Percentiles rank a stretch among this genome's conserved stretches.
Evolutionary conservation across 2,888 invertebrate species (phyloP).

Genomic region (Myopa tessellatipennis): DNA sequence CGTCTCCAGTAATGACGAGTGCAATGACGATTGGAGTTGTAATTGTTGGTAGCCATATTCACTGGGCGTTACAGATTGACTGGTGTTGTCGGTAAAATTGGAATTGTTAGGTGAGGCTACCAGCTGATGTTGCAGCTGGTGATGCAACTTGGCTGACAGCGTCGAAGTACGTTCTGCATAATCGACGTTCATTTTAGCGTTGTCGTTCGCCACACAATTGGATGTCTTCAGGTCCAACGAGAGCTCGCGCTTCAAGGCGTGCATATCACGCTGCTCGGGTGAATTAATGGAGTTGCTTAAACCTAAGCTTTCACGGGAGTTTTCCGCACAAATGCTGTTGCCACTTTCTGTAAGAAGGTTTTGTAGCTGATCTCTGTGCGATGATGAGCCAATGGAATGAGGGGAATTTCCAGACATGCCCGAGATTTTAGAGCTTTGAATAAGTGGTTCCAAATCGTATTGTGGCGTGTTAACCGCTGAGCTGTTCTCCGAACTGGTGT

Average conservation of each 20-base stretch:
- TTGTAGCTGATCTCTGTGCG: constrained; percentile 55
- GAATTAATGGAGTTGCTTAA: constrained; percentile 31
- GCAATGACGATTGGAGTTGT: constrained; percentile 66
- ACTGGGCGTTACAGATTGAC: constrained; percentile 68
- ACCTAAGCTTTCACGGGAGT: constrained; percentile 64
- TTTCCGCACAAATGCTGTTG: constrained; percentile 57
- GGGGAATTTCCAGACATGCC: constrained; percentile 57
- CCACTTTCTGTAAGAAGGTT: constrained; percentile 55
- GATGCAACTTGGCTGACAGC: constrained; percentile 52
- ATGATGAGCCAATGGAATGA: constrained; percentile 52
- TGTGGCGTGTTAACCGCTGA: constrained; percentile 67
- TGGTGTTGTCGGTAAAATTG: constrained; percentile 68
- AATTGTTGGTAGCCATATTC: constrained; percentile 68
- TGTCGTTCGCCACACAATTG: neutral
- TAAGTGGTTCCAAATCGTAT: constrained; percentile 66
- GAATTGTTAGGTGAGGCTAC: constrained; percentile 65
- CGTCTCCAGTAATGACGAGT: constrained; percentile 64
- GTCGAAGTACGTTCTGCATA: constrained; percentile 53
- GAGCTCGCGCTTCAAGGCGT: constrained; percentile 65
- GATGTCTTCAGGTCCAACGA: constrained; percentile 63
- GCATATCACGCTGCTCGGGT: constrained; percentile 64
- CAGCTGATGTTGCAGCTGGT: constrained; percentile 43
- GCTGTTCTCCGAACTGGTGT: constrained; percentile 68
- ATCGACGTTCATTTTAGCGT: constrained; percentile 54
- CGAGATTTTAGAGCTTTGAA: constrained; percentile 60